These are phyloP conservation scores for Popillia japonica DNA, from an alignment of 1,140 invertebrate species.

Conservation along the genomic window DNA sequence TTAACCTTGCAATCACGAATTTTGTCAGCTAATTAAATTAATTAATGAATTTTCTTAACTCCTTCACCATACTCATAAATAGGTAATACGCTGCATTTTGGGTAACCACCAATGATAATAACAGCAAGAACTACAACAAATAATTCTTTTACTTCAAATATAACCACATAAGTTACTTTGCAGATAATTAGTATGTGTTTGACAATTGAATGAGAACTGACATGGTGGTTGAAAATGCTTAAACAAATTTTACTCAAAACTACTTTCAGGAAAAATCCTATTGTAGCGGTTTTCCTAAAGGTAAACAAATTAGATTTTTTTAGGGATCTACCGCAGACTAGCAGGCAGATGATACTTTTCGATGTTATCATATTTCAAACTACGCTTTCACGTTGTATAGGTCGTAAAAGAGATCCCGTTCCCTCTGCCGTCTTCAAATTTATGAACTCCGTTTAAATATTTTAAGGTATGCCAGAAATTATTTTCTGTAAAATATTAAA, in stretches of 20 bases:
- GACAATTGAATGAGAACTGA: no score
- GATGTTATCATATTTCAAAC: neutral
- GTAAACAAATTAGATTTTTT: neutral
- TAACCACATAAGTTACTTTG: no score
- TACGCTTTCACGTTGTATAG: neutral
- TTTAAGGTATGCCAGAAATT: neutral
- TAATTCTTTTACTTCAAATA: no score
- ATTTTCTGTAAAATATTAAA: neutral
- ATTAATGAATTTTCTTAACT: no score
- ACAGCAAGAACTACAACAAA: no score
- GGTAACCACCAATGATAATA: no score
- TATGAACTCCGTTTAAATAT: neutral
- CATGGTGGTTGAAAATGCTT: neutral
- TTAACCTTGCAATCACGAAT: no score
- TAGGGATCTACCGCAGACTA: neutral
- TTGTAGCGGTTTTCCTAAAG: neutral
- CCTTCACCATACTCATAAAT: no score
- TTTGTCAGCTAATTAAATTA: no score
- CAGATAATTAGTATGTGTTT: no score
- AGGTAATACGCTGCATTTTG: no score
- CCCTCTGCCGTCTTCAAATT: neutral
- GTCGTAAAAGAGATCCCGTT: neutral
- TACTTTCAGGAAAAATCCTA: neutral
- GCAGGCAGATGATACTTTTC: neutral
- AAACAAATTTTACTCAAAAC: neutral